Evolutionary conservation across 2,888 invertebrate species (phyloP), one percentile per base, ranked within the genome.

Genomic region (Machimus rusticus): DNA sequence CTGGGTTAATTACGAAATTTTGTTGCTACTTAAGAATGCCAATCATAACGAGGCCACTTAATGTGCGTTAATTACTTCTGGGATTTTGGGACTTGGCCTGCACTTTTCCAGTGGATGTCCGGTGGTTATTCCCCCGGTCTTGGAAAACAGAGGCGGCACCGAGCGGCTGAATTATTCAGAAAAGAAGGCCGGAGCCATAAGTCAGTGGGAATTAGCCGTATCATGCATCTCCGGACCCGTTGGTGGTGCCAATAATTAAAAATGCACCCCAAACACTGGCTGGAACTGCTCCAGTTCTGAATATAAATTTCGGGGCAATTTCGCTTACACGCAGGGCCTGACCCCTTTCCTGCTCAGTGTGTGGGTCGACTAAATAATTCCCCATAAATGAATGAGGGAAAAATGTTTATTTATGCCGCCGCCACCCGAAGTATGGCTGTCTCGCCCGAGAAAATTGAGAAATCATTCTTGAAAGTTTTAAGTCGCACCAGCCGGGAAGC

Each of bases 371-470:
- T 74, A 74, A 85, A 85, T 85, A 85, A 85, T 85, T 85, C 74
- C 46, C 85, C 31, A 85, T 85, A 85, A 85, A 85, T 85, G 74
- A 85, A 85, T 85, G 74, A 85, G 85, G 85, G 85, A 43, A 74
- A 84, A 85, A 85, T 85, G 85, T 85, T 85, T 74, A 85, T 85
- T 85, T 85, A 85, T 74, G 85, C 43, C 19, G 46, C 74, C 74
- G 39, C 66, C 57, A 43, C n/a, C 23, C 28, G 46, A 74, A n/a
- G 14, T 14, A 39, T 74, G 74, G 43, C 23, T 46, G 85, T 85
- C 85, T 66, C 37, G 28, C n/a, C 46, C 31, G 19, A 43, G 85
- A 43, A 85, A 85, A 85, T 85, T 85, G 85, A 85, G 85, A 85
- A 74, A 85, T 85, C 85, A 85, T 85, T 74, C 74, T 37, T 82